A percentile compares a stretch with the other conserved stretches of the same genome.
Evolutionary conservation across 1,140 invertebrate genomes (phyloP).

Genomic region (Meloidogyne chitwoodi): DNA sequence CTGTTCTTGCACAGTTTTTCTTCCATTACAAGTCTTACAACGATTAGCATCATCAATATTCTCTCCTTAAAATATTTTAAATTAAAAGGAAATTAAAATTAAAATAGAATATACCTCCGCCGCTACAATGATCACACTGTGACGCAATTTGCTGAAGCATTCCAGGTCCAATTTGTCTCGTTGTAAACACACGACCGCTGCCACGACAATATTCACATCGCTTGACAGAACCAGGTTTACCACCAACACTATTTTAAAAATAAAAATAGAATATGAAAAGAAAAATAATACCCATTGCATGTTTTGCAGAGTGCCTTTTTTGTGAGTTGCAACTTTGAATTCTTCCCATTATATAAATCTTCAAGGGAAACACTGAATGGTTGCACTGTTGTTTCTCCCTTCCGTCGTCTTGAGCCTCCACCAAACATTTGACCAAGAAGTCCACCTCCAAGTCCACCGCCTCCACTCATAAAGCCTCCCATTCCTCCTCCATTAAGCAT

Average conservation of each 20-base stretch:
- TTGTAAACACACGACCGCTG: conserved; percentile 60
- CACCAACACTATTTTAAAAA: conserved; percentile 53
- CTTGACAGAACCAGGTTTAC: conserved; percentile 54
- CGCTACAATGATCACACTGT: conserved; percentile 60
- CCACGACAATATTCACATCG: conserved; percentile 61
- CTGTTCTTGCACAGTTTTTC: conserved; percentile 63
- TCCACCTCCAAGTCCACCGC: conserved; percentile 25
- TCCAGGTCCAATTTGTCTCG: conserved; percentile 62
- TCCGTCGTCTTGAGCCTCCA: conserved; percentile 35
- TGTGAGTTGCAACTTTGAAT: conserved; percentile 62
- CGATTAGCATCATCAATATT: conserved; percentile 74
- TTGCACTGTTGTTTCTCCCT: conserved; percentile 57
- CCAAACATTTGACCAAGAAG: conserved; percentile 48
- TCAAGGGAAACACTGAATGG: conserved; percentile 61
- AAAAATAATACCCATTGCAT: conserved; percentile 62
- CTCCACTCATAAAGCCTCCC: not conserved
- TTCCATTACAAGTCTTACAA: conserved; percentile 72
- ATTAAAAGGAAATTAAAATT: not conserved
- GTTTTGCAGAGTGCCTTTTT: conserved; percentile 62
- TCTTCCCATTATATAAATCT: conserved; percentile 63
- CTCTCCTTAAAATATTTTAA: conserved; percentile 63
- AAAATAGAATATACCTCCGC: conserved; percentile 36
- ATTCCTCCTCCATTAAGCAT: conserved; percentile 28
- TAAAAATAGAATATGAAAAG: not conserved
- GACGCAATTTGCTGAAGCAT: conserved; percentile 64